Base-by-base conservation (phyloP, 2,888 invertebrate species). In the Germaria angustata region DNA sequence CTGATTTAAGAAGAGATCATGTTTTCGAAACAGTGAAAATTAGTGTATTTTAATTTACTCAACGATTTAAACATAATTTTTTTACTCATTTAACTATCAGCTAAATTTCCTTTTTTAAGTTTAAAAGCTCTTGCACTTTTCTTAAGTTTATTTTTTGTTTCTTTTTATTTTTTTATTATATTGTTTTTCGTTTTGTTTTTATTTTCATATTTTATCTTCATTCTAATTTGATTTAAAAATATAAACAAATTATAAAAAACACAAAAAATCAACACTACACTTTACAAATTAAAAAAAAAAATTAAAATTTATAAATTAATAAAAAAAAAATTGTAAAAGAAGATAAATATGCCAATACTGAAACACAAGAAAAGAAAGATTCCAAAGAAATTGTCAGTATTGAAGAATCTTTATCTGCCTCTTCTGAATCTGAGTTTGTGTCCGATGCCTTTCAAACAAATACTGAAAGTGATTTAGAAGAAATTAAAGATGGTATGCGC, bases 401-500 rank as follows among this genome's bases (percentile, higher is more conserved):
- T 11, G 69, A 77, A 32, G 51, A 51, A 22, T 28, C 11, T 78
- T 85, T 66, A 53, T 69, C 81, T 49, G 65, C 68, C 28, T 17
- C 79, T 77, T 89, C 89, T 82, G 92, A 92, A 89, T 94, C 94
- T 88, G 96, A 96, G 91, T 95, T 96, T 92, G 94, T 95, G 87
- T 95, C 95, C 87, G 95, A 96, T 91, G 93, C 94, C 88, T 94
- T 95, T 91, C 93, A 94, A 91, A 87, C 84, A 59, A 93, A 93
- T 85, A 93, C 93, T 87, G 93, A 92, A 86, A 93, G 93, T 87
- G 95, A 95, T 89, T 92, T 95, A 88, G 94, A 94, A 88, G 95
- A 95, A 91, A 95, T 95, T 83, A 93, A 94, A 88, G 94, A 95
- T 88, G 95, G 95, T 87, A 95, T 96, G 94, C 90, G 94, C 91